A percentile compares a stretch with the other conserved stretches of the same genome.
Conservation (phyloP, 2,888 invertebrate species). For the Athalia circularis region DNA sequence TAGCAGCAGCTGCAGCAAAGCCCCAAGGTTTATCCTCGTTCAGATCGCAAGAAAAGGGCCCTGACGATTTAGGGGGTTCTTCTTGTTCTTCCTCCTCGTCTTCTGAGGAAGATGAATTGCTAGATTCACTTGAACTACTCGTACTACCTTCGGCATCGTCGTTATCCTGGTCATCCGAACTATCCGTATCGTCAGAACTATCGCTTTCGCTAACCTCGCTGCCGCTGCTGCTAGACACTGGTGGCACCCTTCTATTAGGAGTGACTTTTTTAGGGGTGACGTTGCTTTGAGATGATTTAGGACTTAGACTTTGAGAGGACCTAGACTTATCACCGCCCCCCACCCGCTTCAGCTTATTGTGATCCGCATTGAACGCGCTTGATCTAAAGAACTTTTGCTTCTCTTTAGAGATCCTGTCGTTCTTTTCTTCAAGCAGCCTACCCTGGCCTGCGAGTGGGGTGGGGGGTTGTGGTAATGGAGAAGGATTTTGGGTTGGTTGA, state of each 20-base stretch:
- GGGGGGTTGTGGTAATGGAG: constrained; percentile 71
- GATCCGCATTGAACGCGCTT: constrained; percentile 85
- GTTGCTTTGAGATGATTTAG: constrained; percentile 58
- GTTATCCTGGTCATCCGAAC: constrained; percentile 68
- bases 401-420: constrained; percentile 89
- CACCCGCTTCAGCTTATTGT: constrained; percentile 67
- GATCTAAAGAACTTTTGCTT: constrained; percentile 91
- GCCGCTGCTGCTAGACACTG: constrained; percentile 56
- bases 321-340: constrained; percentile 66
- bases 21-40: constrained; percentile 77
- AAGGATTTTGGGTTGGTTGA: constrained; percentile 73
- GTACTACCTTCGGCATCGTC: constrained; percentile 57
- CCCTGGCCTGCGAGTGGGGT: constrained; percentile 73
- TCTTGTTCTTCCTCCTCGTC: constrained; percentile 55
- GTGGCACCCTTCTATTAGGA: constrained; percentile 45
- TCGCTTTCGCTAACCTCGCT: constrained; percentile 61
- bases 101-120: constrained; percentile 61
- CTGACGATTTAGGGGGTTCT: constrained; percentile 70
- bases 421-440: constrained; percentile 77
- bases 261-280: constrained; percentile 42
- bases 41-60: constrained; percentile 68
- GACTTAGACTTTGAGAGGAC: constrained; percentile 58
- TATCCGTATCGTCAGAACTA: constrained; percentile 57
- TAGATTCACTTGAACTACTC: constrained; percentile 58
- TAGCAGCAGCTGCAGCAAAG: constrained; percentile 78